Conservation (phyloP, 2,797 vertebrate genomes). For the Masticophis lateralis region DNA sequence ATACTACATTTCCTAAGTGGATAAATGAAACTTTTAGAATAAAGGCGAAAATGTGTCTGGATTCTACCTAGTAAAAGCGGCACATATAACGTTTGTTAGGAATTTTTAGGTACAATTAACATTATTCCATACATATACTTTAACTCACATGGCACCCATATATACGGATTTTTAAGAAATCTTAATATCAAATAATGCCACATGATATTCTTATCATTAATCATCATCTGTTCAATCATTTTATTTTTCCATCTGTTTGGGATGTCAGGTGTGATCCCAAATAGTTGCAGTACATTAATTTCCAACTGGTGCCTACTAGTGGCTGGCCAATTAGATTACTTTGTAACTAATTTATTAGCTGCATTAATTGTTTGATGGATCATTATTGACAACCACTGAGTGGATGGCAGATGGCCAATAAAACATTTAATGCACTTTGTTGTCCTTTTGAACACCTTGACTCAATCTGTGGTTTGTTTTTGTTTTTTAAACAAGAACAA, state of each 20-base stretch:
- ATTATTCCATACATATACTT: neutral
- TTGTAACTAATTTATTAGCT: slow-evolving; percentile 67
- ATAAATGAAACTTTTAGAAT: neutral
- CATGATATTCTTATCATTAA: slow-evolving; percentile 34
- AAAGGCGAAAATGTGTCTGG: slow-evolving; percentile 27
- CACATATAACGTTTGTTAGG: neutral
- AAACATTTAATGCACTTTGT: slow-evolving; percentile 53
- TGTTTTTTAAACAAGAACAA: neutral
- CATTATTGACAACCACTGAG: slow-evolving; percentile 60
- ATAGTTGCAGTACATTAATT: slow-evolving; percentile 58
- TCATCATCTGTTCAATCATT: slow-evolving; percentile 31
- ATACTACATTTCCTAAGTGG: slow-evolving; percentile 21
- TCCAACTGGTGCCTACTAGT: slow-evolving; percentile 46
- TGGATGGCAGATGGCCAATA: slow-evolving; percentile 68
- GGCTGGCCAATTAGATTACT: slow-evolving; percentile 46
- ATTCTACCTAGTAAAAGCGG: neutral
- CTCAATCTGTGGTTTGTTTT: slow-evolving; percentile 19
- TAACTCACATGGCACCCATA: neutral
- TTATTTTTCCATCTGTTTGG: slow-evolving; percentile 47
- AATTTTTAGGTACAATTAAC: neutral
- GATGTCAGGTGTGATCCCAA: slow-evolving; percentile 46
- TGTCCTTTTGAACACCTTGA: slow-evolving; percentile 49
- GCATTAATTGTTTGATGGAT: slow-evolving; percentile 73
- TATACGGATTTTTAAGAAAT: neutral
- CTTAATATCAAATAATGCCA: neutral